These are phyloP conservation scores for Meta bourneti DNA, from an alignment of 2,888 invertebrate genomes.

Conservation along the genomic window DNA sequence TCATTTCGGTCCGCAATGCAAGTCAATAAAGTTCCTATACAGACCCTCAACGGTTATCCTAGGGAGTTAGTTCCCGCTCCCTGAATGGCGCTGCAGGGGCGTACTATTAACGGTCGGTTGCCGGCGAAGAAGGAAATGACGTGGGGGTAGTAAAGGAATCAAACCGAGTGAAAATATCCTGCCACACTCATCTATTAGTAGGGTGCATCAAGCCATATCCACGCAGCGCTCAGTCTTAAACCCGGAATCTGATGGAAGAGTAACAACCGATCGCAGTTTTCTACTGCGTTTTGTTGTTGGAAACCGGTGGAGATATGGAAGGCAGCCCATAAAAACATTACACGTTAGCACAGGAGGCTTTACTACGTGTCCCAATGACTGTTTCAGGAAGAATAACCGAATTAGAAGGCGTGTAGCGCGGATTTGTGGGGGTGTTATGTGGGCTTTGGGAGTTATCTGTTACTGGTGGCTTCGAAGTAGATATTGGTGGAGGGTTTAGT, in stretches of 20 bases:
- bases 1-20: not conserved
- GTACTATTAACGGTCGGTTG: conserved; percentile 23
- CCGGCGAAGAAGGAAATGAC: conserved; percentile 43
- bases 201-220: conserved; percentile 16
- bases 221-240: not conserved
- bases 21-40: conserved; percentile 11
- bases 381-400: conserved; percentile 34
- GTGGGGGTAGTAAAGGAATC: conserved; percentile 42
- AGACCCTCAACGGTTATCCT: not conserved
- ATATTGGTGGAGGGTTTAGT: no score
- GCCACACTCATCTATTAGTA: conserved; percentile 26
- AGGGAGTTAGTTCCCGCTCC: not conserved
- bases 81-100: conserved; percentile 8
- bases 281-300: conserved; percentile 18
- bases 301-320: not conserved
- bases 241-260: conserved; percentile 30
- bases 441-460: not conserved
- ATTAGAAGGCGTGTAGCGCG: conserved; percentile 38
- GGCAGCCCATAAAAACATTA: conserved; percentile 52
- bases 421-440: conserved; percentile 8
- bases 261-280: not conserved
- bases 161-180: conserved; percentile 56
- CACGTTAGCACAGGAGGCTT: conserved; percentile 11
- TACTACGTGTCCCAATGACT: conserved; percentile 5
- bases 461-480: not conserved